Base-by-base conservation (phyloP, 2,797 vertebrate species). In the Myiotriccus ornatus region DNA sequence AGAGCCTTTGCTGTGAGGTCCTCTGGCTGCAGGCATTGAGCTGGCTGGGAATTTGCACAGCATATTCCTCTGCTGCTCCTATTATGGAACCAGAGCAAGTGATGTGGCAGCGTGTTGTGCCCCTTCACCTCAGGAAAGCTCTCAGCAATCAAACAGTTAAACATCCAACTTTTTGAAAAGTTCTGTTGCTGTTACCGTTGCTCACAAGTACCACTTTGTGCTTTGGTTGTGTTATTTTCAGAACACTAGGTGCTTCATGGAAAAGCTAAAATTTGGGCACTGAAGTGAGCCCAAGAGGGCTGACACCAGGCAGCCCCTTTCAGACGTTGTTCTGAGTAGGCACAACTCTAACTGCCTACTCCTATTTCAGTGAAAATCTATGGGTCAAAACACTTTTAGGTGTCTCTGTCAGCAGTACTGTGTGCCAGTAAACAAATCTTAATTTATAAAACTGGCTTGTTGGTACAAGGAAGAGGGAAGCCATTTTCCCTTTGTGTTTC, bases 81-180 rank as follows among this genome's bases (percentile, higher is more conserved):
- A 4, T 9, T 46, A 53, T 1, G 20, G 70, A 90, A 56, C 9
- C 65, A 41, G 18, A 78, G 14, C 1, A 5, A 83, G 52, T 6
- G 28, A 47, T 55, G 49, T 20, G 47, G 34, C n/a, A 53, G 46
- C 0, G 0, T 14, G 30, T 25, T 35, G 7, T 52, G 37, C 9
- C 10, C 37, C 53, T 68, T 77, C 21, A 30, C 13, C 37, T 47
- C 55, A 65, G 57, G 41, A 14, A 34, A 79, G 39, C 27, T 68
- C 46, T 73, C 90, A 63, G 68, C 82, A 75, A 50, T 12, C 41
- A 49, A 82, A 47, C 13, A 30, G 46, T 57, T 95, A 80, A 77
- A 78, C 10, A 69, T 10, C 4, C 53, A 70, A 25, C n/a, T 64
- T 73, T 79, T 44, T 56, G 34, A 9, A 1, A 69, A 79, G 70